phyloP scores from a whole-genome alignment of 2,797 vertebrate species.

The Fistularia commersonii region DNA sequence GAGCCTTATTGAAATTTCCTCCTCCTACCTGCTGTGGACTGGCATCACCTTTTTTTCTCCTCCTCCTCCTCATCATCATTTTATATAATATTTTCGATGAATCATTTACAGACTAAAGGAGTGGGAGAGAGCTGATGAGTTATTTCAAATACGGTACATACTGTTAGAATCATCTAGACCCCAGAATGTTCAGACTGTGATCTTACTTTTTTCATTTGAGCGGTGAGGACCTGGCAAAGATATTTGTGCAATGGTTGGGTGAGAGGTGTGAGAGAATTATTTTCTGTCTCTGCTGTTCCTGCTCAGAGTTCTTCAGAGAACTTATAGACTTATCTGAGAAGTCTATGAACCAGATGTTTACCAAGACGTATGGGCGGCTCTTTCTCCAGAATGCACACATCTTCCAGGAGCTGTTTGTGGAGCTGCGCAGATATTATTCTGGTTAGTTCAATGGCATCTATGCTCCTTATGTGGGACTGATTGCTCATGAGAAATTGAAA shows the following conservation, averaged over 20 bases:
- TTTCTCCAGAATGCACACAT: conserved; percentile 84
- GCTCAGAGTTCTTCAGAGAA: conserved; percentile 84
- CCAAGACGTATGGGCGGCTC: conserved; percentile 84
- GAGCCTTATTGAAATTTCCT: conserved; percentile 39
- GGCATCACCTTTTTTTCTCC: conserved; percentile 38
- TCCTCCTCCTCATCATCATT: conserved; percentile 22
- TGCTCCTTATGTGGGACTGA: not conserved
- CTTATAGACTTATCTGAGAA: conserved; percentile 84
- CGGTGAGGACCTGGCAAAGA: conserved; percentile 24
- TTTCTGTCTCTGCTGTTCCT: conserved; percentile 15
- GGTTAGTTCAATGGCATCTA: conserved; percentile 50
- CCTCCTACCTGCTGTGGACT: conserved; percentile 51
- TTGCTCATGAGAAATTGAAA: too few relatives aligned
- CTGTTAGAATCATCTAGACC: conserved; percentile 40
- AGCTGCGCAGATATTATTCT: conserved; percentile 83
- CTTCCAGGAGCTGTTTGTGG: conserved; percentile 85
- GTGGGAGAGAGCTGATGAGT: conserved; percentile 57
- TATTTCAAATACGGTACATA: conserved; percentile 41
- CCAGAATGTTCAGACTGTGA: conserved; percentile 35
- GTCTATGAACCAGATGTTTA: conserved; percentile 87
- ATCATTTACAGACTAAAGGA: conserved; percentile 48
- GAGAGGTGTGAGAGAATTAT: conserved; percentile 7
- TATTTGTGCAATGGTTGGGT: conserved; percentile 3
- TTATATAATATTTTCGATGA: conserved; percentile 66
- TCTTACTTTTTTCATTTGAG: conserved; percentile 26